Base-by-base conservation (phyloP, 1,140 invertebrate genomes). In the Tetragnatha versicolor region DNA sequence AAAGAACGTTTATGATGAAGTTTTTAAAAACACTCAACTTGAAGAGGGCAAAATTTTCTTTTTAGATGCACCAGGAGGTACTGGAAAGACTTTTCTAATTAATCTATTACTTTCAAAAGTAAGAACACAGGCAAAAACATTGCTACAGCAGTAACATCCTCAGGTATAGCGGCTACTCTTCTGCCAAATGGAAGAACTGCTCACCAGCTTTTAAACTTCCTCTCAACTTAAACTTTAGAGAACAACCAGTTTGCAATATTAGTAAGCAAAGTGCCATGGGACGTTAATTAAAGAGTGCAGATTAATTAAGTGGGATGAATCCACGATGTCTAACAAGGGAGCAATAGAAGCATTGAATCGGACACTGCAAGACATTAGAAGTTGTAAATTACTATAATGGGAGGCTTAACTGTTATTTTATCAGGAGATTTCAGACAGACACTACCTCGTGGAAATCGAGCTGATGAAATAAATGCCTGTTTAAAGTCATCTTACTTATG, bases 331-430 rank as follows among this genome's bases (percentile, higher is more conserved):
- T 14, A 66, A 55, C 49, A 39, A 72, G 47, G 35, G 33, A 72
- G 42, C 65, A 69, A 17, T 81, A 12, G 85, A 87, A 79, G 85
- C 84, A 58, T 81, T 88, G 20, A 81, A 87, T 79, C 72, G 83
- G 20, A 60, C 55, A 33, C 27, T 60, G 12, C 20, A 60, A 27
- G 55, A 31, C 27, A 4, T 55, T 9, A 6, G 39, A 6, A n/a
- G n/a, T n/a, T n/a, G n/a, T n/a, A n/a, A n/a, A n/a, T n/a, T n/a
- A n/a, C n/a, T n/a, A n/a, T n/a, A n/a, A n/a, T n/a, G 22, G 14
- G 45, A 6, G 45, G 45, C 17, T 3, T 49, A 17, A 49, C 45
- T 6, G 25, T 55, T 12, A 6, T 55, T 2, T 29, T 55, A 20
- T 3, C 51, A 12, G 51, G 2, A 5, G 25, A 55, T 20, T 55